These are phyloP conservation scores for Onthophagus sagittarius DNA, from an alignment of 2,888 invertebrate species.

Conservation along the genomic window DNA sequence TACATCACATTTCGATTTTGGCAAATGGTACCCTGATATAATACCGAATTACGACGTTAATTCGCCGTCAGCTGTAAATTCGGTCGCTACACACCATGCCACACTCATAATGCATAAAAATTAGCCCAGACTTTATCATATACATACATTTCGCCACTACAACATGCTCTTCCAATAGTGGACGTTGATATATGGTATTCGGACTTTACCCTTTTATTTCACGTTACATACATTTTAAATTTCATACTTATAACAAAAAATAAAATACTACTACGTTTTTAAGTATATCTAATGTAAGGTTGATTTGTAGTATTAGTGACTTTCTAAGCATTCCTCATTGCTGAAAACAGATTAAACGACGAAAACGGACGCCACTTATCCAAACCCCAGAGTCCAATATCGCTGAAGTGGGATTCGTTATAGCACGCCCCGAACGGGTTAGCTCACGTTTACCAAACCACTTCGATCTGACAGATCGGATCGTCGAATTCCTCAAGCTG, in stretches of 20 bases:
- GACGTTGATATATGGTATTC: background rate
- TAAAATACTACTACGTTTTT: too few species aligned
- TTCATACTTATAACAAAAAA: too few species aligned
- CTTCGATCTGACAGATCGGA: conserved; percentile 11
- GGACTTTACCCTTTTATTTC: background rate
- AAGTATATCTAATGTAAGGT: background rate
- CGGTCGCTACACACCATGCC: background rate
- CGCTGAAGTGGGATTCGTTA: background rate
- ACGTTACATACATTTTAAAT: background rate
- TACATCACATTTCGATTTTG: conserved; percentile 25
- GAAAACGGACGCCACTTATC: background rate
- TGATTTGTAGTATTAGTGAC: background rate
- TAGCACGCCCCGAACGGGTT: background rate
- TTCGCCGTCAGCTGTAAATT: conserved; percentile 4
- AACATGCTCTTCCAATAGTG: background rate
- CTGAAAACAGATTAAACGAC: background rate
- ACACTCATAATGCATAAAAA: background rate
- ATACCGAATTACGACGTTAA: conserved; percentile 5
- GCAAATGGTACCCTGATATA: conserved; percentile 19
- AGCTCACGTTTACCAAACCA: background rate
- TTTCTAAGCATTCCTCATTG: background rate
- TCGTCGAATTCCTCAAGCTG: conserved; percentile 6
- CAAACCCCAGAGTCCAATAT: background rate
- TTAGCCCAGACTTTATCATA: background rate
- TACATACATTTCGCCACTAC: background rate